phyloP scores from a whole-genome alignment of 2,113 vertebrate genomes.

The Fregata magnificens region DNA sequence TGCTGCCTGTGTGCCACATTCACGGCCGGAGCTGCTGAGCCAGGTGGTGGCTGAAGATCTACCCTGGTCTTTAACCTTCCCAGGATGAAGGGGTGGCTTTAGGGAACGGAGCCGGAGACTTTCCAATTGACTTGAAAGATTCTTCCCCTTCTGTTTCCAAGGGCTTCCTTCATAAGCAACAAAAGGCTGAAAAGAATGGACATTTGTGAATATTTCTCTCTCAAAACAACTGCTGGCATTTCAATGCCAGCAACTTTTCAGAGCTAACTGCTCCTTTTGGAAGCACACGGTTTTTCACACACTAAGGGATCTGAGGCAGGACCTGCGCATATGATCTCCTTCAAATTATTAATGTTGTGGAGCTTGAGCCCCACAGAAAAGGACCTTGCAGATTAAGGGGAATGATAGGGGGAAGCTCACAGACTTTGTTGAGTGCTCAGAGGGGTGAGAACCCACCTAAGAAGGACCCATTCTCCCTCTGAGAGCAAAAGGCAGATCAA shows the following conservation, averaged over 20 bases:
- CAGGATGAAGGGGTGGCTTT: neutral
- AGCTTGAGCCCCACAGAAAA: neutral
- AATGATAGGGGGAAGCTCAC: neutral
- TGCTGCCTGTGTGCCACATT: neutral
- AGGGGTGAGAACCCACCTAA: neutral
- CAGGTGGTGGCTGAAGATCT: neutral
- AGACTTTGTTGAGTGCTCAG: neutral
- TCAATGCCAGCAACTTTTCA: neutral
- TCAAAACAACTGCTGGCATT: neutral
- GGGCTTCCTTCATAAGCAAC: neutral
- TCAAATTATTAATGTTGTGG: neutral
- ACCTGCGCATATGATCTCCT: neutral
- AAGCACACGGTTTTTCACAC: neutral
- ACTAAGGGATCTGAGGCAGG: neutral
- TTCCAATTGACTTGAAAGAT: neutral
- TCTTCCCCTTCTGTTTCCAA: neutral
- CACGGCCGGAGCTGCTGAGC: rapidly evolving
- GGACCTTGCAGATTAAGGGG: neutral
- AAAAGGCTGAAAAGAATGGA: neutral
- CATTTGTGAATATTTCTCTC: neutral
- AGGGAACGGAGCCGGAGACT: neutral
- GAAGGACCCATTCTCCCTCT: neutral
- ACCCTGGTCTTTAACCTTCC: neutral
- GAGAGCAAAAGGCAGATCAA: neutral
- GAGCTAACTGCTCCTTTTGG: neutral